Percentiles rank a stretch among this genome's conserved stretches.
Evolutionary conservation across 2,888 invertebrate species (phyloP).

Genomic region (Melanargia galathea): DNA sequence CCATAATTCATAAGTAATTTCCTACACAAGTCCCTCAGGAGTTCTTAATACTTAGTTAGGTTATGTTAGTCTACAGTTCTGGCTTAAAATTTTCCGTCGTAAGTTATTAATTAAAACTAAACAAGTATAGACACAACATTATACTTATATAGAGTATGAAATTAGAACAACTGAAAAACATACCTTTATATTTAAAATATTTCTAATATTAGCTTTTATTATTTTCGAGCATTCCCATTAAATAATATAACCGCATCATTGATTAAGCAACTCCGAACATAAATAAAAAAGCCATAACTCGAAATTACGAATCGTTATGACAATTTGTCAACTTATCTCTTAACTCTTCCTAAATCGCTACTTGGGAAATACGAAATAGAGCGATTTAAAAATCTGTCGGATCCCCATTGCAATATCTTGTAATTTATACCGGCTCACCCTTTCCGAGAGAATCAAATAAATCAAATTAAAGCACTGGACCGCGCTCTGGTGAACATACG

Average conservation of each 20-base stretch:
- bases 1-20: no score
- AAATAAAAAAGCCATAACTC: constrained; percentile 8
- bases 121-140: no score
- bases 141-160: neutral
- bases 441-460: constrained; percentile 75
- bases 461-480: constrained; percentile 79
- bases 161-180: no score
- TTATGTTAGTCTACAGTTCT: no score
- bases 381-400: constrained; percentile 46
- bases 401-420: constrained; percentile 56
- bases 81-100: no score
- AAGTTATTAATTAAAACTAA: no score
- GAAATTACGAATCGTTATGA: neutral
- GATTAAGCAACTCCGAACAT: neutral
- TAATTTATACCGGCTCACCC: constrained; percentile 74
- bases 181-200: neutral
- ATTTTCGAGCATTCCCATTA: neutral
- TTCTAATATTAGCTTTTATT: neutral
- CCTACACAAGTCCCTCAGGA: no score
- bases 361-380: constrained; percentile 42
- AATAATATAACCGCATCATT: constrained; percentile 7
- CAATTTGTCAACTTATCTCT: constrained; percentile 36
- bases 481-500: constrained; percentile 69
- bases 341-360: constrained; percentile 49
- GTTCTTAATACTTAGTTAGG: no score